Conservation (phyloP, 2,888 invertebrate genomes). For the Blastobasis lacticolella region DNA sequence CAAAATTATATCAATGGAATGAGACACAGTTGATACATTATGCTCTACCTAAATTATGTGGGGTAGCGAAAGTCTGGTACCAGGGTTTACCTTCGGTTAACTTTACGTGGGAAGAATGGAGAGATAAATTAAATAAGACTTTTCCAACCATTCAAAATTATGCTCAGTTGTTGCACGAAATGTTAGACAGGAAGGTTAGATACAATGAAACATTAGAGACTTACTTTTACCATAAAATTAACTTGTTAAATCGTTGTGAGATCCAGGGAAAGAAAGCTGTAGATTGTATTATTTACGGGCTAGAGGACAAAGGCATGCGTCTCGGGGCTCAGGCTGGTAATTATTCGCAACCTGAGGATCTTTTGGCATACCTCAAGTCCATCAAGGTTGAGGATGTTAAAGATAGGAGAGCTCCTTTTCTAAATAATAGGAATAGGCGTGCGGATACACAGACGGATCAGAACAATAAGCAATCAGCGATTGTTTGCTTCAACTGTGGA, state of each 20-base stretch:
- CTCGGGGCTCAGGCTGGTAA: conserved; percentile 11
- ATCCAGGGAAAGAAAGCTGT: conserved; percentile 15
- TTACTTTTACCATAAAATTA: conserved; percentile 14
- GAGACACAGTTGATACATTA: conserved; percentile 13
- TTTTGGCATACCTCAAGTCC: neutral
- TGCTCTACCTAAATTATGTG: conserved; percentile 14
- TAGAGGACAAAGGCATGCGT: conserved; percentile 10
- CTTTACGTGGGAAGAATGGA: conserved; percentile 15
- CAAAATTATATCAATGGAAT: conserved; percentile 1
- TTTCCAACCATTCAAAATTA: conserved; percentile 16
- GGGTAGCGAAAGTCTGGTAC: conserved; percentile 13
- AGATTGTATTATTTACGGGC: conserved; percentile 17
- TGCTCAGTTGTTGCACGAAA: conserved; percentile 12
- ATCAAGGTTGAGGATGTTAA: conserved; percentile 1
- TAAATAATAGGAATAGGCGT: too few species aligned
- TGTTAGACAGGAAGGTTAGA: conserved; percentile 5
- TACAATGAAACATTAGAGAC: conserved; percentile 6
- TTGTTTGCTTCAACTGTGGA: conserved; percentile 4
- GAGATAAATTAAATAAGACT: conserved; percentile 11
- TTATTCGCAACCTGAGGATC: neutral
- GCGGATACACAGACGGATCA: neutral
- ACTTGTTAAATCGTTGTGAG: conserved; percentile 12
- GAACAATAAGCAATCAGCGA: neutral
- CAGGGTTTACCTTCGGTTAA: too few species aligned
- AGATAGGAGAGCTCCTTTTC: too few species aligned